Base-by-base conservation (phyloP, 2,797 vertebrate species). In the Chrosomus eos region DNA sequence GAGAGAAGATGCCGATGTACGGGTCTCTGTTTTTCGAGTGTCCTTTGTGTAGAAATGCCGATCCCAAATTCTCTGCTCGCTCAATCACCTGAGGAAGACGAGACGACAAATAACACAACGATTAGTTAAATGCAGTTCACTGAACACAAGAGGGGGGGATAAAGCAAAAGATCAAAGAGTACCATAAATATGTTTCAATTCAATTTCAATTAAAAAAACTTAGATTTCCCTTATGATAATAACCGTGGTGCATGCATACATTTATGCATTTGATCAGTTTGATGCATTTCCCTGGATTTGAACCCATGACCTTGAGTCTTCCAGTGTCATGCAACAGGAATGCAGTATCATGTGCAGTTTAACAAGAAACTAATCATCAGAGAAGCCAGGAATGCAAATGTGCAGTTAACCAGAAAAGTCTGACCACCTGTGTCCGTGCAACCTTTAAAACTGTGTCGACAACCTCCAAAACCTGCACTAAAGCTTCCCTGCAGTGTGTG, bases 1-100 rank as follows among this genome's bases (percentile, higher is more conserved):
- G 97, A 68, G 97, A 94, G 83, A 98, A 98, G 90, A 99, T 96
- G 90, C 98, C 98, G 7, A 99, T 90, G 85, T 95, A 93, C 11
- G 95, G 94, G 75, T 95, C 89, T 0, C 89, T 78, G 38, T 90
- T 89, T 2, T 95, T 93, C 85, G 94, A 95, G 93, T 96, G 97
- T 86, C 97, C 97, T 92, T 94, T 96, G 82, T 97, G 92, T 58
- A 99, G 92, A 87, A 99, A 95, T 0, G 95, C 97, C 7, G 98
- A 99, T 10, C 98, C 98, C 83, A 98, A 88, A n/a, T 83, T 94
- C 84, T 97, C 96, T 0, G 96, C 88, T 93, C 92, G 91, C 28
- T 97, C 96, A 19, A 89, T 91, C 55, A 95, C 96, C 98, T 99
- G 80, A 87, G 7, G 82, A 64, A 26, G 67, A 33, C n/a, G 58